Evolutionary conservation across 2,888 invertebrate genomes (phyloP), one percentile per base, ranked within the genome.

Genomic region (Dinocampus coccinellae): DNA sequence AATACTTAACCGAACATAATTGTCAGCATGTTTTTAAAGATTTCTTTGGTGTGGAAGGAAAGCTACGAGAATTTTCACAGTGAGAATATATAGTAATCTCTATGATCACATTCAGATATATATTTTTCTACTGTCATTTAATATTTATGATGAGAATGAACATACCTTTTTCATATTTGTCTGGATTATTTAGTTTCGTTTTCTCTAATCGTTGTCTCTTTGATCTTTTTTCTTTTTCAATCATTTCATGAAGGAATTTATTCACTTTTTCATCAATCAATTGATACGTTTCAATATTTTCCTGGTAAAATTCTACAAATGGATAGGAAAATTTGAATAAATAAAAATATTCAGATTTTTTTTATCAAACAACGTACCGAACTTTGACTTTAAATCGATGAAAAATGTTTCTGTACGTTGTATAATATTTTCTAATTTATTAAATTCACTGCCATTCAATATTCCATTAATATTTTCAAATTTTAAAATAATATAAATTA

Each of bases 1-100:
- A 92, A 80, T 97, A 91, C 88, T 89, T 97, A 80, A 92, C 92
- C 71, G 86, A 91, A 61, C 92, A 92, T 82, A 89, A 91, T 24
- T 91, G 93, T 58, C 91, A 90, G 67, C 91, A 94, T 84, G 92
- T 93, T 77, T 96, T 96, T 88, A 92, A 93, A 83, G 92, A 95
- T 77, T 90, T 95, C 73, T 97, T 97, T 90, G 95, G 96, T 2
- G 87, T 93, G 0, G 83, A 85, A 71, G 82, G 82, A 26, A 83
- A 81, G 74, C 74, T 33, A 20, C 47, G 47, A 9, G 47, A 47
- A 47, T n/a, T 47, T 1, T 7, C 47, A 16, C n/a, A 6, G 9
- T 47, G 9, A 47, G 6, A 47, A 7, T 1, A 47, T 47, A 20
- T n/a, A 16, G 13, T 2, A 42, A 1, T 2, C 2, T 4, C 58